A percentile compares a stretch with the other conserved stretches of the same genome.
Evolutionary conservation across 2,113 vertebrate species (phyloP).

Genomic region (Chionomys nivalis): DNA sequence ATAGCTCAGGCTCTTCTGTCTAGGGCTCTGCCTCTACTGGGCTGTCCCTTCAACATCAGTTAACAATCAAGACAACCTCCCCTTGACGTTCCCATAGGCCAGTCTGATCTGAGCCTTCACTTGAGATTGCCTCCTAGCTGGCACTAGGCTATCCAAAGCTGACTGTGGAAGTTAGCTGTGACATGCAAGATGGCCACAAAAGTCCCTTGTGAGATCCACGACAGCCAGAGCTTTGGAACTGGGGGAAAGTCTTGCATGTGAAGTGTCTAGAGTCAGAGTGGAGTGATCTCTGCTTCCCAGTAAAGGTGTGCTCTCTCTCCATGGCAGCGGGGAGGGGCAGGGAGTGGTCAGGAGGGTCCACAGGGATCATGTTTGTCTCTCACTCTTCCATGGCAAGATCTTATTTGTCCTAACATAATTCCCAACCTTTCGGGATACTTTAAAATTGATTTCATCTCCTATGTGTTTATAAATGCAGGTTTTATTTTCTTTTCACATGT

Average conservation of each 20-base stretch:
- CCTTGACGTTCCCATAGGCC: not conserved
- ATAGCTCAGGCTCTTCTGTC: not conserved
- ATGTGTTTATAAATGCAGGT: slow-evolving; percentile 45
- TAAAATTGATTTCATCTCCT: slow-evolving; percentile 7
- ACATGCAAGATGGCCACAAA: slow-evolving; percentile 59
- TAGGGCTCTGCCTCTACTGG: no score
- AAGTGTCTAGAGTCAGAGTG: slow-evolving; percentile 46
- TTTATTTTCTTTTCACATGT: not conserved
- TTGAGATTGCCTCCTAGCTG: not conserved
- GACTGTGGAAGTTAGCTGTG: not conserved
- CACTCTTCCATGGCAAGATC: slow-evolving; percentile 61
- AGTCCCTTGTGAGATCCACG: slow-evolving; percentile 74
- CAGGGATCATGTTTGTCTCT: slow-evolving; percentile 76
- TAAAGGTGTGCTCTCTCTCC: slow-evolving; percentile 76
- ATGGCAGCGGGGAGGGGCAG: slow-evolving; percentile 17
- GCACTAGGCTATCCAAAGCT: not conserved
- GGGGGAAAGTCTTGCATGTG: no score
- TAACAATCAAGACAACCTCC: no score
- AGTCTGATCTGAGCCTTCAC: not conserved
- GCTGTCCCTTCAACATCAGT: not conserved
- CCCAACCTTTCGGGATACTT: slow-evolving; percentile 73
- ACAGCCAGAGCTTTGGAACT: not conserved
- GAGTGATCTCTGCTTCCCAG: slow-evolving; percentile 80
- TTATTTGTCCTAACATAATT: slow-evolving; percentile 74
- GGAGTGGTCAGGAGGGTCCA: not conserved